Percentiles rank a stretch among this genome's conserved stretches.
phyloP scores from a whole-genome alignment of 2,888 invertebrate species.

The Marasmarcha lunaedactyla region DNA sequence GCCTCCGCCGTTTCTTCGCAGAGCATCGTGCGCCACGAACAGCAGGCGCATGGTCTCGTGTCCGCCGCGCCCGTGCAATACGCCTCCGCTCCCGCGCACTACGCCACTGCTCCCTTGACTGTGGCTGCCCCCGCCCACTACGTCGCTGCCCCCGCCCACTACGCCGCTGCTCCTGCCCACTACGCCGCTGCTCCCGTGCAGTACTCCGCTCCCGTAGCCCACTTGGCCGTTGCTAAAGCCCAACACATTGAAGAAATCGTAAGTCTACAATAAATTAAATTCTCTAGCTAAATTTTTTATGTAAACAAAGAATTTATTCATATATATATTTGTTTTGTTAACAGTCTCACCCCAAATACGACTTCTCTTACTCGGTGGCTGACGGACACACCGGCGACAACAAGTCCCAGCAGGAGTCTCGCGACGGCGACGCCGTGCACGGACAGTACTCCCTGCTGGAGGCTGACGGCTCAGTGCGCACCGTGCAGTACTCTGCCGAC shows the following conservation, averaged over 20 bases:
- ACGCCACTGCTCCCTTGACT: background rate
- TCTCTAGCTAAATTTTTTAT: no score
- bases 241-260: no score
- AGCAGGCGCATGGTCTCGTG: no score
- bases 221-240: no score
- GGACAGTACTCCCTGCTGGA: constrained; percentile 25
- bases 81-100: constrained; percentile 2
- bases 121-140: background rate
- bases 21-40: constrained; percentile 34
- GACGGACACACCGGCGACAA: constrained; percentile 16
- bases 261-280: no score
- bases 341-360: constrained; percentile 26
- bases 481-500: constrained; percentile 24
- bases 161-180: background rate
- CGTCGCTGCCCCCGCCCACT: background rate
- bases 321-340: constrained; percentile 8
- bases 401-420: background rate
- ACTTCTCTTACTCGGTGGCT: constrained; percentile 9
- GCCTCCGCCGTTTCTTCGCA: constrained; percentile 48
- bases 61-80: constrained; percentile 7
- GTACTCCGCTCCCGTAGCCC: background rate
- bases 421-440: constrained; percentile 13
- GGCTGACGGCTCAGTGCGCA: constrained; percentile 24
- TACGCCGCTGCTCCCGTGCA: no score
- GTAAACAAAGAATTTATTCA: no score